These are phyloP conservation scores for Clarias platycephalus DNA, from an alignment of 2,797 vertebrate species.

Conservation along the genomic window DNA sequence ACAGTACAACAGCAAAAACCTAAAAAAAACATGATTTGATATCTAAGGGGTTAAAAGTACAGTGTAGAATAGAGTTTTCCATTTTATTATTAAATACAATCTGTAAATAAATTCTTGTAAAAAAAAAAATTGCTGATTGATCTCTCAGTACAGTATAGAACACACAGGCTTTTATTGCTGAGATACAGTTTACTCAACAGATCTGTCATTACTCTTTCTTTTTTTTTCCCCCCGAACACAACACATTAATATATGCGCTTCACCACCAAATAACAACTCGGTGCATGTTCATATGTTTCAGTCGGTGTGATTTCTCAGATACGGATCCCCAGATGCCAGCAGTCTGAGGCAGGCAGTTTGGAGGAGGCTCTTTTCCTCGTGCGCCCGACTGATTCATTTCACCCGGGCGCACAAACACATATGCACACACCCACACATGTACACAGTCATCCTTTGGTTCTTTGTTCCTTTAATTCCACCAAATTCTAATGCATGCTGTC, in stretches of 20 bases:
- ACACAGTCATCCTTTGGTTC: conserved; percentile 55
- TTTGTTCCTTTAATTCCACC: conserved; percentile 69
- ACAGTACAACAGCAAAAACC: too few species aligned
- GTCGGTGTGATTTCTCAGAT: conserved; percentile 27
- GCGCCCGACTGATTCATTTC: conserved; percentile 42
- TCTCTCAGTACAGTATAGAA: neutral
- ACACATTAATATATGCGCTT: neutral
- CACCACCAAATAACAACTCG: conserved; percentile 11
- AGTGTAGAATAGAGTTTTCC: neutral
- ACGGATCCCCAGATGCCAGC: conserved; percentile 36
- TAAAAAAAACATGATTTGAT: neutral
- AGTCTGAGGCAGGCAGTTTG: conserved; percentile 36
- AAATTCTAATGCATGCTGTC: conserved; percentile 58
- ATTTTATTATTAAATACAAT: neutral
- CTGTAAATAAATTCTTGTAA: neutral
- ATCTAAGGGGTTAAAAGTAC: neutral
- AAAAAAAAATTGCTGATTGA: neutral
- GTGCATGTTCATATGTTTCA: conserved; percentile 23
- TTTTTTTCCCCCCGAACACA: neutral
- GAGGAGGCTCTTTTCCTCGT: conserved; percentile 25
- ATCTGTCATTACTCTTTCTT: neutral
- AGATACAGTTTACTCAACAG: conserved; percentile 5
- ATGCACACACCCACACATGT: conserved; percentile 18
- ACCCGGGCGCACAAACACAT: conserved; percentile 31
- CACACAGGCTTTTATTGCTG: neutral